Conservation (phyloP, 2,113 vertebrate species). For the Emydocephalus ijimae region DNA sequence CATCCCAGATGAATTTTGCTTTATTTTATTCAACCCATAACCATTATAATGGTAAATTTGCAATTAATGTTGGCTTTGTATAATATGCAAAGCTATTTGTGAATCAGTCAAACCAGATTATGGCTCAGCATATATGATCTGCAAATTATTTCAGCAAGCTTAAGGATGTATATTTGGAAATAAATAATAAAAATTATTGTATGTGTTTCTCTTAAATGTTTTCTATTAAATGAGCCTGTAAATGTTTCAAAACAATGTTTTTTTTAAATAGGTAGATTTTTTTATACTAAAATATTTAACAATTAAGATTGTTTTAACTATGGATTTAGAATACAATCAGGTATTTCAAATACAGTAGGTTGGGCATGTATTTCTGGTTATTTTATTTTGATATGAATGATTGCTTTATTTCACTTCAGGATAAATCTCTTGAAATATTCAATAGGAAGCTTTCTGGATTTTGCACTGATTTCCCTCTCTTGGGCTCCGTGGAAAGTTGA, state of each 20-base stretch:
- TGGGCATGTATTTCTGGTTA: neutral
- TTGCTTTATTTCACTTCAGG: neutral
- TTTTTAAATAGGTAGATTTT: neutral
- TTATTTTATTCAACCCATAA: neutral
- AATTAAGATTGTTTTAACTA: neutral
- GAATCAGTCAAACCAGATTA: neutral
- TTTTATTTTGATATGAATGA: neutral
- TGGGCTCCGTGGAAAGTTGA: neutral
- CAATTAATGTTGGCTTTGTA: neutral
- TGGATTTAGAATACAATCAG: neutral
- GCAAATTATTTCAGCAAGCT: neutral
- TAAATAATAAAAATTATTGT: neutral
- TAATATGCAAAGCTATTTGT: neutral
- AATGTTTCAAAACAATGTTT: neutral
- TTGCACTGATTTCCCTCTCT: neutral
- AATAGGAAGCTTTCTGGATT: neutral
- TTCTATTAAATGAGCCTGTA: neutral
- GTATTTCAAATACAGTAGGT: neutral
- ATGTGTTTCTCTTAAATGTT: neutral
- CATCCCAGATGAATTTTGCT: neutral
- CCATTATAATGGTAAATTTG: neutral
- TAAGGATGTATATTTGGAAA: neutral
- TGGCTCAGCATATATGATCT: neutral
- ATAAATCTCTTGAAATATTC: neutral
- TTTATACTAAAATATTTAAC: neutral